These are phyloP conservation scores for Xenops minutus DNA, from an alignment of 2,797 vertebrate genomes.

Conservation along the genomic window DNA sequence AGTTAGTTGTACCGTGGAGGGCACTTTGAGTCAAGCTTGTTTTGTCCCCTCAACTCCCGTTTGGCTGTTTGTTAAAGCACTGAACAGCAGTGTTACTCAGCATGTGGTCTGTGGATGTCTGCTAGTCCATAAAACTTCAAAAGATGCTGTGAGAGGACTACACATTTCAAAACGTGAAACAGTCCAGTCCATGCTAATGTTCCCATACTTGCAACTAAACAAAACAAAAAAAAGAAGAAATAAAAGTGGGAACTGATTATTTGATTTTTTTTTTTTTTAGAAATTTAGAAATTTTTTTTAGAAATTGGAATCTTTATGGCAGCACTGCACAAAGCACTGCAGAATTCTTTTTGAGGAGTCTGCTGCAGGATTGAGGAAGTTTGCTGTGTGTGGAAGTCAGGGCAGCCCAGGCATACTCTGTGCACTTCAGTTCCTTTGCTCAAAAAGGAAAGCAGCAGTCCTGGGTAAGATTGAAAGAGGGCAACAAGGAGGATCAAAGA, in stretches of 20 bases:
- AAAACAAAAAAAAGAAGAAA: not conserved
- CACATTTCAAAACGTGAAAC: constrained; percentile 9
- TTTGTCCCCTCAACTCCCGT: constrained; percentile 8
- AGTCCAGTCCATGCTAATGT: not conserved
- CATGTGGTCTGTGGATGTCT: constrained; percentile 3
- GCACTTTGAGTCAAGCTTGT: not conserved
- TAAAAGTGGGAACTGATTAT: not conserved
- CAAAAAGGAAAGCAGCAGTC: not conserved
- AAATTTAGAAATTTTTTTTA: too few species aligned
- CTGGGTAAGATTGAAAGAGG: not conserved
- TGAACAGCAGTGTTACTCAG: constrained; percentile 13
- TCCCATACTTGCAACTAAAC: not conserved
- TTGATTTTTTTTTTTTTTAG: not conserved
- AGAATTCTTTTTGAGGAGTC: not conserved
- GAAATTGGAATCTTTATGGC: not conserved
- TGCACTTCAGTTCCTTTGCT: not conserved
- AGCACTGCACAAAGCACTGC: not conserved
- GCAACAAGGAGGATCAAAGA: not conserved
- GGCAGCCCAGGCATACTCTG: not conserved
- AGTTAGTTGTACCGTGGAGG: not conserved
- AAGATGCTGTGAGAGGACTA: not conserved
- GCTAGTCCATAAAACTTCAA: constrained; percentile 36
- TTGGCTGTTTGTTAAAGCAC: constrained; percentile 15
- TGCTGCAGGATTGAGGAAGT: not conserved
- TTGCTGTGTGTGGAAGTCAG: not conserved